Base-by-base conservation (phyloP, 2,888 invertebrate genomes). In the Tyria jacobaeae region DNA sequence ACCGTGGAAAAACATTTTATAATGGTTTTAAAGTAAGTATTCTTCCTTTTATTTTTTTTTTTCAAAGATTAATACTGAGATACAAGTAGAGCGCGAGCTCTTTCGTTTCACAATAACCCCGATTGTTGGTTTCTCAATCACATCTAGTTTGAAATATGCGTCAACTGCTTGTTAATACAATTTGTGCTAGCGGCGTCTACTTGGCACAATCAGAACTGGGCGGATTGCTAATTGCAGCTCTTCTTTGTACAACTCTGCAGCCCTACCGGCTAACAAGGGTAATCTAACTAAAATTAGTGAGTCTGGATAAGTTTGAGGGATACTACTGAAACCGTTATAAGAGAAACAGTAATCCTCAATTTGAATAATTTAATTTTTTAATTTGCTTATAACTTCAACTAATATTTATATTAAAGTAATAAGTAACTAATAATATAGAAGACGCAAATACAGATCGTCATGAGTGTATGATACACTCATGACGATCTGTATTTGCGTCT, bases 161-260 rank as follows among this genome's bases (percentile, higher is more conserved):
- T 64, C 68, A 72, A 79, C 68, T 78, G 78, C 67, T 75, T 75
- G 81, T 80, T 90, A 90, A 91, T 83, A 86, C 80, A 89, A 89
- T 91, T 89, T 87, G 82, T 80, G 82, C 81, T 72, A 60, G 74
- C 74, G 79, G 74, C 74, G 79, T 74, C 80, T 82, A 82, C 82
- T 82, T 81, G 79, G 83, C 76, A 86, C 88, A 89, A 89, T 89
- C 87, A 76, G 80, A 80, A 82, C 80, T 82, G 80, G 79, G 84
- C 83, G 85, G 80, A 78, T 82, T 81, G 80, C 89, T 91, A 91
- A 91, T 91, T 90, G 89, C 83, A 84, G 81, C 83, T 85, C 84
- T 86, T 87, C 74, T 78, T 81, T 69, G 76, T 73, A 73, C 76
- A 79, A 81, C 73, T 82, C 70, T 57, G 70, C 64, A 54, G 62